Evolutionary conservation across 2,888 invertebrate species (phyloP).

Genomic region (Lithophane leautieri): DNA sequence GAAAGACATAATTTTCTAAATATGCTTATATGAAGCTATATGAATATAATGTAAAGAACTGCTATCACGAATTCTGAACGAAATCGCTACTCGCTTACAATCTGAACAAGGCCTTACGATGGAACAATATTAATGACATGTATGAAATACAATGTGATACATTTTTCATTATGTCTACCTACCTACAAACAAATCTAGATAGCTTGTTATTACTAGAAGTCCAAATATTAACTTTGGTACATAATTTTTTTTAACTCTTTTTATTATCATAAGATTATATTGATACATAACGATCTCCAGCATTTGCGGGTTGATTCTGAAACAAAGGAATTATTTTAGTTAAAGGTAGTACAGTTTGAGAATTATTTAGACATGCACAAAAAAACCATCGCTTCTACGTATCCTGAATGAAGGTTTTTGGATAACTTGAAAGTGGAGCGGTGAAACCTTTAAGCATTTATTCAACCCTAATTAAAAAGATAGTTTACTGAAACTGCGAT

Average conservation of each 20-base stretch:
- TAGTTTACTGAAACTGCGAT: too few species aligned
- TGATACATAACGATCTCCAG: conserved; percentile 66
- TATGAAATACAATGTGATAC: conserved; percentile 42
- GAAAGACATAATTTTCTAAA: not conserved
- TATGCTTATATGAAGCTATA: not conserved
- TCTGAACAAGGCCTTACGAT: conserved; percentile 41
- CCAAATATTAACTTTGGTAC: conserved; percentile 80
- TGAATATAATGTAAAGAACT: not conserved
- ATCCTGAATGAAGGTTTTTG: too few species aligned
- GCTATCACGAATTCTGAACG: not conserved
- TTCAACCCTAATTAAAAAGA: too few species aligned
- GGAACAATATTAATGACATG: conserved; percentile 25
- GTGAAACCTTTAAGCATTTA: too few species aligned
- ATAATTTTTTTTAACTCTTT: conserved; percentile 61
- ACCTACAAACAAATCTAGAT: conserved; percentile 63
- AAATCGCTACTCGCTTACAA: conserved; percentile 49
- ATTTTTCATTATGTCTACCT: conserved; percentile 61
- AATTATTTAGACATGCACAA: not conserved
- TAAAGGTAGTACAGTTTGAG: not conserved
- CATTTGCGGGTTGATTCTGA: conserved; percentile 63
- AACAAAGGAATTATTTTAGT: conserved; percentile 53
- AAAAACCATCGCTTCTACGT: not conserved
- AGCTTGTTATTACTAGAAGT: conserved; percentile 68
- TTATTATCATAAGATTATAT: conserved; percentile 65
- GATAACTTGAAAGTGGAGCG: too few species aligned